Conservation (phyloP, 2,888 invertebrate species). For the Melanchra persicariae region DNA sequence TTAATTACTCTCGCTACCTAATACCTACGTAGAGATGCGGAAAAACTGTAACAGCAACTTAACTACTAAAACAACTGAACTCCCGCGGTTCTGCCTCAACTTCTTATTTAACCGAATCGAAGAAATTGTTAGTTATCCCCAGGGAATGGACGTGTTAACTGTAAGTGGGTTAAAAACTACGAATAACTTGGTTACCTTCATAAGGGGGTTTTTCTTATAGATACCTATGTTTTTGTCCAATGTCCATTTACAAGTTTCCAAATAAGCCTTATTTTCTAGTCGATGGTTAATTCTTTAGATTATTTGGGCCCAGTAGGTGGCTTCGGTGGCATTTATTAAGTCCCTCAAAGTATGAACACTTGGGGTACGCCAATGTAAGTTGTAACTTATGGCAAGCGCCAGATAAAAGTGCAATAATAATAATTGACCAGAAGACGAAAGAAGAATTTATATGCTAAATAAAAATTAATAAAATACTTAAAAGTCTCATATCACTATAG, state of each 20-base stretch:
- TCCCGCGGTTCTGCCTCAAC: conserved; percentile 34
- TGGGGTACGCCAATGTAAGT: too few species aligned
- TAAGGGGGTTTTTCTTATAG: not conserved
- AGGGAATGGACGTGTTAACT: conserved; percentile 30
- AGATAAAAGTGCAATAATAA: too few species aligned
- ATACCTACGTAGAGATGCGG: conserved; percentile 32
- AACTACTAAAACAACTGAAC: conserved; percentile 53
- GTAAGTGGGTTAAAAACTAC: conserved; percentile 31
- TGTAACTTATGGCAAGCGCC: too few species aligned
- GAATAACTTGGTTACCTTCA: conserved; percentile 2
- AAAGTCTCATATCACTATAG: too few species aligned
- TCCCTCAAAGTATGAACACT: too few species aligned
- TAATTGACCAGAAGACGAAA: too few species aligned
- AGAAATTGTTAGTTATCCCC: conserved; percentile 35
- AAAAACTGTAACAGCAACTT: conserved; percentile 54
- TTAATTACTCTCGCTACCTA: not conserved
- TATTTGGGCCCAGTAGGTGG: too few species aligned
- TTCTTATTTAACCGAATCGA: conserved; percentile 58
- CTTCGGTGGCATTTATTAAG: too few species aligned
- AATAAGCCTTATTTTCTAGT: not conserved
- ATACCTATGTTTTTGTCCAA: not conserved
- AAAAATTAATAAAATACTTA: too few species aligned
- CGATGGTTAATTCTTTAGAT: too few species aligned
- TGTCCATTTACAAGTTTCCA: not conserved
- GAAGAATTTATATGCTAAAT: too few species aligned